Evolutionary conservation across 1,140 invertebrate genomes (phyloP).

Genomic region (Argopecten irradians): DNA sequence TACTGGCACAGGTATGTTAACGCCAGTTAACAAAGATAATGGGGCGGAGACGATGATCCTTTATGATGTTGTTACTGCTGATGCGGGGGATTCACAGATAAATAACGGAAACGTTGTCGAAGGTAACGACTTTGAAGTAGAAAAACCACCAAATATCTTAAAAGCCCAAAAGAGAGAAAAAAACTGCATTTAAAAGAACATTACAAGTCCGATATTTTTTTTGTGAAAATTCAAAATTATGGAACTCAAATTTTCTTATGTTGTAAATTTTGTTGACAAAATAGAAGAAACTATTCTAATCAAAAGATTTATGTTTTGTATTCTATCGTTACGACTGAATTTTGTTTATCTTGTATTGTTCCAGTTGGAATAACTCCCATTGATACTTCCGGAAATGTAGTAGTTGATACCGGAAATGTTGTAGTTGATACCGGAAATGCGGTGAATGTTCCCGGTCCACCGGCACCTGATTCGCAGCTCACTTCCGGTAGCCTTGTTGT

Average conservation of each 20-base stretch:
- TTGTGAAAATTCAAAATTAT: no score
- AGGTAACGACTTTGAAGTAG: neutral
- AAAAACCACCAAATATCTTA: no score
- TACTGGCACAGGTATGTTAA: neutral
- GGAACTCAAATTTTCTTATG: no score
- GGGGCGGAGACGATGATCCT: constrained; percentile 19
- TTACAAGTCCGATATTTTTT: no score
- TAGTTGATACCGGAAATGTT: neutral
- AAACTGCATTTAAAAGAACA: no score
- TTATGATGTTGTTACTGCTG: neutral
- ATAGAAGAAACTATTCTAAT: no score
- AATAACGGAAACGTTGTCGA: neutral
- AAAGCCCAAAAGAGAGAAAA: no score
- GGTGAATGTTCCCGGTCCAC: neutral
- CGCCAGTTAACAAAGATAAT: neutral
- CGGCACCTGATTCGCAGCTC: neutral
- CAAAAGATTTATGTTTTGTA: no score
- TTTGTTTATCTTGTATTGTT: neutral
- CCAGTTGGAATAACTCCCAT: neutral
- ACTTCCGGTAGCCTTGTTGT: neutral
- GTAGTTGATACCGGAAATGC: neutral
- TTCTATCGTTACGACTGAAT: no score
- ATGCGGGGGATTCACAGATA: neutral
- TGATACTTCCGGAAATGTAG: neutral
- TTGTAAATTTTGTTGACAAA: no score